Conservation (phyloP, 2,113 vertebrate genomes). For the Gallinago paraguaiae region DNA sequence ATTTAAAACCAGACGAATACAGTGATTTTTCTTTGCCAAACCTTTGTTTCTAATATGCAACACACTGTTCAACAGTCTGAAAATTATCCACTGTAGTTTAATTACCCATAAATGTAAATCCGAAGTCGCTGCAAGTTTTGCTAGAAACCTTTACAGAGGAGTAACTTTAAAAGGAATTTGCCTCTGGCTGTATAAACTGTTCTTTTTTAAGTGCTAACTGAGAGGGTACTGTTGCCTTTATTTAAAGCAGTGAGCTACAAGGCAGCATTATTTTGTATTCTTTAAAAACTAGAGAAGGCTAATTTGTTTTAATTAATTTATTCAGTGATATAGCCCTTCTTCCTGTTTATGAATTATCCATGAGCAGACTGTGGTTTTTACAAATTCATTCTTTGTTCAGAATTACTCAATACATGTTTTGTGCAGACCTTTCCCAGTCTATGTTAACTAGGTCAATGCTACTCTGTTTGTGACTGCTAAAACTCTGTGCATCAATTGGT, state of each 20-base stretch:
- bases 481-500: not conserved
- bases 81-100: not conserved
- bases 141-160: not conserved
- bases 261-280: constrained; percentile 18
- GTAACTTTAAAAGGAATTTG: constrained; percentile 4
- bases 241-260: constrained; percentile 28
- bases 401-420: constrained; percentile 49
- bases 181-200: not conserved
- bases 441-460: constrained; percentile 34
- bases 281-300: constrained; percentile 40
- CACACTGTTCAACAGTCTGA: not conserved
- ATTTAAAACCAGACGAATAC: not conserved
- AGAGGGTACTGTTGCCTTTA: constrained; percentile 38
- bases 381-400: constrained; percentile 58
- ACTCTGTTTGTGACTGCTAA: not conserved
- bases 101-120: not conserved
- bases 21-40: not conserved
- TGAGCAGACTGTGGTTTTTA: constrained; percentile 28
- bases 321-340: constrained; percentile 44
- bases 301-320: constrained; percentile 60
- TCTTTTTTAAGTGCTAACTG: constrained; percentile 28
- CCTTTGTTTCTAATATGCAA: not conserved
- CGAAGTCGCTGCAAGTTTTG: constrained; percentile 1
- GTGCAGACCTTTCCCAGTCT: constrained; percentile 39
- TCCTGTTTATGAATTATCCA: constrained; percentile 55